Evolutionary conservation across 2,113 vertebrate genomes (phyloP).

Genomic region (Pagrus major): DNA sequence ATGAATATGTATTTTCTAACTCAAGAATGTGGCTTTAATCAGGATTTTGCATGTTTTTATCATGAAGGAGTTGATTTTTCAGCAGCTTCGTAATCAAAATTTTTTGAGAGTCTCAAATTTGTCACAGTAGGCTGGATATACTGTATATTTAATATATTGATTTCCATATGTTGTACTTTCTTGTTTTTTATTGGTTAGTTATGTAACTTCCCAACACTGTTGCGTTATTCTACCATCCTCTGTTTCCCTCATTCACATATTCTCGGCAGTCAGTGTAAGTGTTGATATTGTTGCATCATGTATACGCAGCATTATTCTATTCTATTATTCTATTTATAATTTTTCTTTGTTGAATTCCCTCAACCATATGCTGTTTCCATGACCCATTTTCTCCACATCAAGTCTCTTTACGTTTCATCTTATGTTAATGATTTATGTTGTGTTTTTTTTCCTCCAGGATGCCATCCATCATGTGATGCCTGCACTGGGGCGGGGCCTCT

Average conservation of each 20-base stretch:
- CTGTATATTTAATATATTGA: neutral
- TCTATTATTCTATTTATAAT: too few species aligned
- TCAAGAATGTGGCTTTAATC: constrained; percentile 11
- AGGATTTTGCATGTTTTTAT: neutral
- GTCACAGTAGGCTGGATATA: neutral
- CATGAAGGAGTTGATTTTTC: neutral
- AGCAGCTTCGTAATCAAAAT: neutral
- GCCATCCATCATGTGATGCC: constrained; percentile 89
- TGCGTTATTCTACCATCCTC: neutral
- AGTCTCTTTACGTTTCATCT: neutral
- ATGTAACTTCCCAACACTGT: neutral
- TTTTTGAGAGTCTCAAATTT: neutral
- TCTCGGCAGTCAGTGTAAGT: neutral
- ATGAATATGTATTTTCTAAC: constrained; percentile 30
- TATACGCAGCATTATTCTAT: neutral
- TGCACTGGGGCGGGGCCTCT: constrained; percentile 85
- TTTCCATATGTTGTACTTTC: neutral
- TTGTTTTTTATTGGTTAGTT: neutral
- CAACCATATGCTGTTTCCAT: neutral
- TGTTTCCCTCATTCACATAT: too few species aligned
- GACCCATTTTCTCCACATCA: neutral
- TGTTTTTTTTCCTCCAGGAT: constrained; percentile 81
- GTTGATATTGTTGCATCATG: neutral
- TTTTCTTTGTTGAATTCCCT: neutral
- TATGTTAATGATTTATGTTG: neutral